Evolutionary conservation across 2,113 vertebrate genomes (phyloP).

Genomic region (Prinia subflava): DNA sequence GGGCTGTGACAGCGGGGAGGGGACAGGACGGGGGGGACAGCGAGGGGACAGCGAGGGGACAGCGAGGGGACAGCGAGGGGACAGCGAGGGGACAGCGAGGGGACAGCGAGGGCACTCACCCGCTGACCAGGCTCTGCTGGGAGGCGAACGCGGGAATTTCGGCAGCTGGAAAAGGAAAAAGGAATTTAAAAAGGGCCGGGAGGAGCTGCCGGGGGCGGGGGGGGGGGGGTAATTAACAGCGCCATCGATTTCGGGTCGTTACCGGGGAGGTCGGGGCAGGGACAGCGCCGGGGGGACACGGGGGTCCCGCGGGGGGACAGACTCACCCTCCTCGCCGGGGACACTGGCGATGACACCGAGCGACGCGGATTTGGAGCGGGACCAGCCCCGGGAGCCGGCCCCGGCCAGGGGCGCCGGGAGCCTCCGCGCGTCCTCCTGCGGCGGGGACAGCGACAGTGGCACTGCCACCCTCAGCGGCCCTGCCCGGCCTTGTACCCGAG

Average conservation of each 20-base stretch:
- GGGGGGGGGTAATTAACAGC: not conserved
- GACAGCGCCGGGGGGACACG: not conserved
- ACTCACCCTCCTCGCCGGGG: slow-evolving; percentile 58
- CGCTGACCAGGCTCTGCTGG: not conserved
- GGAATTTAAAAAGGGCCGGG: not conserved
- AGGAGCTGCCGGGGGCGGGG: not conserved
- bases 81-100: not conserved
- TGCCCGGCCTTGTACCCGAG: not conserved
- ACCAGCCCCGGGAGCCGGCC: not conserved
- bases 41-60: not conserved
- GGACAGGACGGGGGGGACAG: not conserved
- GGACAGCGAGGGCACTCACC: not conserved
- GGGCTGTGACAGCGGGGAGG: slow-evolving; percentile 17
- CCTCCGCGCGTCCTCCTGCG: not conserved
- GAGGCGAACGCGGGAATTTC: slow-evolving; percentile 5
- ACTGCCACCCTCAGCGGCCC: not conserved
- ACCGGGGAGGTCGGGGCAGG: not conserved
- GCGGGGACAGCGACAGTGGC: not conserved
- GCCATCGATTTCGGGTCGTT: not conserved
- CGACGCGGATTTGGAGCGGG: slow-evolving; percentile 69
- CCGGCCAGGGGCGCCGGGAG: not conserved
- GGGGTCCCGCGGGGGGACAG: not conserved
- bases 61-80: not conserved
- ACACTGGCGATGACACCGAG: slow-evolving; percentile 64
- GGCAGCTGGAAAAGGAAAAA: not conserved